phyloP scores from a whole-genome alignment of 2,113 vertebrate species.

The Origma solitaria region DNA sequence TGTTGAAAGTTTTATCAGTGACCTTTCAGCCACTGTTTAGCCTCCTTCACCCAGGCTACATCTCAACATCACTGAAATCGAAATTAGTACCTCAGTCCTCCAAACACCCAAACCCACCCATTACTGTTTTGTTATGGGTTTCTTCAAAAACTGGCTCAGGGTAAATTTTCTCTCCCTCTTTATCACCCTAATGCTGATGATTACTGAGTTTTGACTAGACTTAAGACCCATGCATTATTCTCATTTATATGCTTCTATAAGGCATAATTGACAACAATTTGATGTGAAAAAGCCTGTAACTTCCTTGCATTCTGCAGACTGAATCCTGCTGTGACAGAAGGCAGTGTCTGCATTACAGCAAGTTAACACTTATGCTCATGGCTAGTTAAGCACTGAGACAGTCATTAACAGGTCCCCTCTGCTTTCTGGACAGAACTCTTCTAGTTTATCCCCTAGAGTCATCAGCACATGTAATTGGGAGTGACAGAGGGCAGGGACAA shows the following conservation, averaged over 20 bases:
- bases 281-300: background rate
- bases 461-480: background rate
- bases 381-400: background rate
- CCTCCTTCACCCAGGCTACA: background rate
- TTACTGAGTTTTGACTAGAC: background rate
- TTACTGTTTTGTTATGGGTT: background rate
- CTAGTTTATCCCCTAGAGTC: background rate
- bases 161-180: background rate
- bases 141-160: background rate
- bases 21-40: background rate
- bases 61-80: background rate
- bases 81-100: background rate
- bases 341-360: background rate
- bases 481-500: background rate
- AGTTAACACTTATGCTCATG: background rate
- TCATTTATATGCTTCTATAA: background rate
- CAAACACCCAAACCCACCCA: background rate
- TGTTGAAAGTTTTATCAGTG: background rate
- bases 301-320: background rate
- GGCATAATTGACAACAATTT: background rate
- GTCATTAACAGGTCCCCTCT: constrained; percentile 4
- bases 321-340: background rate
- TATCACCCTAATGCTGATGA: background rate
- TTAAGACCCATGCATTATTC: background rate
- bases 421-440: background rate